Evolutionary conservation across 2,888 invertebrate genomes (phyloP).

Genomic region (Ischnura elegans): DNA sequence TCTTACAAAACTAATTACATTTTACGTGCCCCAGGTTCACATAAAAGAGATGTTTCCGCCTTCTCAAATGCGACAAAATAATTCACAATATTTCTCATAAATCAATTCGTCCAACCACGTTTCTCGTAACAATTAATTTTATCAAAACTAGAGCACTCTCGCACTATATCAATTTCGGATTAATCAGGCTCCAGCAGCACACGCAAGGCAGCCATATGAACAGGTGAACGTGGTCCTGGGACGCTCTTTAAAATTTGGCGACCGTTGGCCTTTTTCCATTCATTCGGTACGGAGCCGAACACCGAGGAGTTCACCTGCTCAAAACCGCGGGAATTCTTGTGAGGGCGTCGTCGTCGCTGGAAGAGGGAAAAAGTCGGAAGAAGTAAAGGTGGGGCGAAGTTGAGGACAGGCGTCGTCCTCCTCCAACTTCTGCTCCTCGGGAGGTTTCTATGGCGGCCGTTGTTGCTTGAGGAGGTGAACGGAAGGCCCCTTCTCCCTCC

Average conservation of each 20-base stretch:
- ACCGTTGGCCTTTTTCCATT: neutral
- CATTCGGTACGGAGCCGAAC: neutral
- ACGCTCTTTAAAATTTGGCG: neutral
- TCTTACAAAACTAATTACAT: too few relatives aligned
- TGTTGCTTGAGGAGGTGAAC: conserved; percentile 1
- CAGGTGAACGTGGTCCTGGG: neutral
- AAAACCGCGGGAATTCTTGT: conserved; percentile 13
- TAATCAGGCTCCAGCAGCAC: too few relatives aligned
- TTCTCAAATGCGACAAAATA: too few relatives aligned
- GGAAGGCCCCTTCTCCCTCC: neutral
- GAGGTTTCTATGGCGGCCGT: conserved; percentile 12
- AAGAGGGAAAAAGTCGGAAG: conserved; percentile 29
- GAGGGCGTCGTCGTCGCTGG: neutral
- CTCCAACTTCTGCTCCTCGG: neutral
- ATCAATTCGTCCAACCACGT: too few relatives aligned
- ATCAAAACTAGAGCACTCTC: too few relatives aligned
- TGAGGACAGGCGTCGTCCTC: neutral
- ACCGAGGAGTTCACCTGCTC: neutral
- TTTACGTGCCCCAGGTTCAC: too few relatives aligned
- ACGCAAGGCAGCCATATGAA: neutral
- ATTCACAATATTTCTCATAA: too few relatives aligned
- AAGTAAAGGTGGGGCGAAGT: neutral
- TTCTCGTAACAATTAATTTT: too few relatives aligned
- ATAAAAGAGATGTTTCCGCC: too few relatives aligned
- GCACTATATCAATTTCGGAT: too few relatives aligned